phyloP scores from a whole-genome alignment of 2,797 vertebrate species.

The Urosaurus nigricauda region DNA sequence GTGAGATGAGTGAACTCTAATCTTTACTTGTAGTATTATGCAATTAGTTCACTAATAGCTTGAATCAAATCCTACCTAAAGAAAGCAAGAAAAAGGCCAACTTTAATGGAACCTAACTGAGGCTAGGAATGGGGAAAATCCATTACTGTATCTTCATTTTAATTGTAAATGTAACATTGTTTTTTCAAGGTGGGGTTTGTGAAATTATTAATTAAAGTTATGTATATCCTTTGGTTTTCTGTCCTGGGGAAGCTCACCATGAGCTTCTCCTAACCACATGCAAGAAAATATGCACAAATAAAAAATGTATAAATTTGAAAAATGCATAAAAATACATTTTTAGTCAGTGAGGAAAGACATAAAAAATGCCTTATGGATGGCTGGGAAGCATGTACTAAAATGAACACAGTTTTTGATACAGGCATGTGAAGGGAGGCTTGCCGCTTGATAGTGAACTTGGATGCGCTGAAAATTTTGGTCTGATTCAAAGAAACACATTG shows the following conservation, averaged over 20 bases:
- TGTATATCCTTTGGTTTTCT: not conserved
- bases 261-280: not conserved
- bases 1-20: too few relatives aligned
- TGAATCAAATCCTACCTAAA: constrained; percentile 2
- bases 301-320: not conserved
- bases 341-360: too few relatives aligned
- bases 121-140: not conserved
- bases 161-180: too few relatives aligned
- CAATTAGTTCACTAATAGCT: constrained; percentile 44
- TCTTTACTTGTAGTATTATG: constrained; percentile 6
- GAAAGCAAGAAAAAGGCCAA: not conserved
- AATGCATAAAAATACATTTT: too few relatives aligned
- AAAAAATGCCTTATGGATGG: too few relatives aligned
- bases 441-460: not conserved
- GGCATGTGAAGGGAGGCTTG: not conserved
- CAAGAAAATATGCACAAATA: not conserved
- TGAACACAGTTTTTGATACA: not conserved
- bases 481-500: not conserved
- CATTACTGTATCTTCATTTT: not conserved
- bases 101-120: constrained; percentile 24
- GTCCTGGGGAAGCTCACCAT: not conserved
- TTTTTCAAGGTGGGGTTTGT: not conserved
- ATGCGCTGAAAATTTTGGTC: not conserved
- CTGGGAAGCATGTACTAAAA: not conserved
- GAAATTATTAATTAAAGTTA: not conserved